Conservation (phyloP, 2,888 invertebrate species). For the Caenorhabditis sp. region DNA sequence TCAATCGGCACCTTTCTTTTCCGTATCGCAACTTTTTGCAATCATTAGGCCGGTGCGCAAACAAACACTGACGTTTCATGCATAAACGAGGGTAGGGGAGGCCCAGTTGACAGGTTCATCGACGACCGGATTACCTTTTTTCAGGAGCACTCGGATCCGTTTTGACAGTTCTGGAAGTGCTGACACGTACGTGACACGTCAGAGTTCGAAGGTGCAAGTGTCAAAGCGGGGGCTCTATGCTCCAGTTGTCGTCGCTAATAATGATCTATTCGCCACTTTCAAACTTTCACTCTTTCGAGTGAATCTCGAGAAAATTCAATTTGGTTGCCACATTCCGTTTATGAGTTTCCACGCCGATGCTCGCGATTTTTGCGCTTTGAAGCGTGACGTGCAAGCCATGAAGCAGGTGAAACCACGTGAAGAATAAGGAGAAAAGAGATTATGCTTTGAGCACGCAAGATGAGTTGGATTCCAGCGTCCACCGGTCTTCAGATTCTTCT, state of each 20-base stretch:
- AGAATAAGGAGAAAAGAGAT: too few species aligned
- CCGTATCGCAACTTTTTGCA: constrained; percentile 51
- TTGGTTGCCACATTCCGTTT: constrained; percentile 4
- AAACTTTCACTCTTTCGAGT: background rate
- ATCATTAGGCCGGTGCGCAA: constrained; percentile 44
- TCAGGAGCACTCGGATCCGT: background rate
- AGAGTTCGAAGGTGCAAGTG: constrained; percentile 22
- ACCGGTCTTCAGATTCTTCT: background rate
- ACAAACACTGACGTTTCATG: constrained; percentile 32
- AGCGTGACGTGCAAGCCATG: too few species aligned
- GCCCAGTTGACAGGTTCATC: constrained; percentile 36
- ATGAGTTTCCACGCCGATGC: constrained; percentile 24
- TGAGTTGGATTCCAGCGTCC: too few species aligned
- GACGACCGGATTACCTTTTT: constrained; percentile 44
- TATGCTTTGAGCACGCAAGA: too few species aligned
- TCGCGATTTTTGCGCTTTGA: too few species aligned
- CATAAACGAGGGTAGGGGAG: constrained; percentile 1
- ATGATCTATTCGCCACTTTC: too few species aligned
- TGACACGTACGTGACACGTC: too few species aligned
- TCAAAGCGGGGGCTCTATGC: too few species aligned
- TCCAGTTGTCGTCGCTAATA: too few species aligned
- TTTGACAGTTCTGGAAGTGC: constrained; percentile 43
- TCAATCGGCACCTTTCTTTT: constrained; percentile 39
- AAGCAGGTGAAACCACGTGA: background rate
- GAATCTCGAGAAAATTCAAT: constrained; percentile 2